Base-by-base conservation (phyloP, 2,797 vertebrate genomes). In the Pantherophis alleghaniensis region DNA sequence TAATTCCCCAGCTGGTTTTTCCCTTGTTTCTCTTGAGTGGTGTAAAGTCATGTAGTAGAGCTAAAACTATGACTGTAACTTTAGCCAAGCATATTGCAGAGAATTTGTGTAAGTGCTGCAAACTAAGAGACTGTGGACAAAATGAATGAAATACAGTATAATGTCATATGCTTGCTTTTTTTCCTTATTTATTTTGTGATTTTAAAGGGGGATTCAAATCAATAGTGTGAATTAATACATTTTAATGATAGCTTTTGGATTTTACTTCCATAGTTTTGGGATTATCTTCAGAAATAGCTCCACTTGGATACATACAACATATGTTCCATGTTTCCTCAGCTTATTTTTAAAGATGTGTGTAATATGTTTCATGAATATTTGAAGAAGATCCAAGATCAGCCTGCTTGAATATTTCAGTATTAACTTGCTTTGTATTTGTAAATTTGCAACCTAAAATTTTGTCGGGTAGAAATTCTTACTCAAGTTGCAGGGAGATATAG, bases 91-190 rank as follows among this genome's bases (percentile, higher is more conserved):
- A 96, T 96, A 95, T 96, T 96, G 26, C 66, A 92, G 91, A 96
- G 93, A 26, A 88, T n/a, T 18, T 88, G 94, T 94, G 93, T 92
- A 90, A 96, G 94, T 94, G 95, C 89, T 95, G 94, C 95, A 94
- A 94, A 92, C 92, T 95, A 97, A 96, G 94, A 95, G 92, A 83
- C 95, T 91, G 59, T 94, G 94, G 94, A 96, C 92, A 93, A 95
- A 97, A 96, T 97, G 96, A 97, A 96, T 95, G 94, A 96, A 96
- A 95, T 97, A 94, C 95, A n/a, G 96, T 94, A 94, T 95, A 96
- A 96, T 86, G 95, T 96, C 94, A 96, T 88, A 96, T 96, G 95
- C 93, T 96, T 97, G 96, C 94, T 96, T 96, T 96, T 92, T 96
- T 96, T 94, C 95, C 95, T 86, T 97, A 93, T 96, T 96, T 95